Percentiles rank a stretch among this genome's conserved stretches.
Evolutionary conservation across 2,797 vertebrate species (phyloP).

Genomic region (Periophthalmus magnuspinnatus): DNA sequence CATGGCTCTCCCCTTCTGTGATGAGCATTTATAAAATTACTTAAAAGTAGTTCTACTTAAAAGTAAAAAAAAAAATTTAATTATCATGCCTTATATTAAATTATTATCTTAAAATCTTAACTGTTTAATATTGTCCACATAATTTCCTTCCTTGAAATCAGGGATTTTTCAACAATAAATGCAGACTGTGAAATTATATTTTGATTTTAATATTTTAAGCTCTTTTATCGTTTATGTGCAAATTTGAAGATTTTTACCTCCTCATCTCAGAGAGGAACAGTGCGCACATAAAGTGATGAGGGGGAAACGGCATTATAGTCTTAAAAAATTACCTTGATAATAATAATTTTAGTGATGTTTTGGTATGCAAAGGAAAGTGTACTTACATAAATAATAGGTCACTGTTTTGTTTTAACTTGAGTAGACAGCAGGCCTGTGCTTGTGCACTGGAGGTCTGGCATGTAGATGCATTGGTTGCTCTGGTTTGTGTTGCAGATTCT

Average conservation of each 20-base stretch:
- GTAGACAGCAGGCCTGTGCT: constrained; percentile 28
- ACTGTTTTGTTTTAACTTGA: constrained; percentile 15
- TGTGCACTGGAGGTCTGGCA: constrained; percentile 42
- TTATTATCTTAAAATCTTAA: not conserved
- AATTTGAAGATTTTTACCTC: not conserved
- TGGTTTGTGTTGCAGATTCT: constrained; percentile 98
- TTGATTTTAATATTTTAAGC: not conserved
- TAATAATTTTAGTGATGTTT: not conserved
- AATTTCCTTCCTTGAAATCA: not conserved
- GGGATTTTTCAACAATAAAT: not conserved
- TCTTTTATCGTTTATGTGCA: too few relatives aligned
- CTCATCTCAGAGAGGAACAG: not conserved
- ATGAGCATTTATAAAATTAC: constrained; percentile 20
- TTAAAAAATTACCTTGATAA: not conserved
- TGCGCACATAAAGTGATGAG: not conserved
- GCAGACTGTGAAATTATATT: not conserved
- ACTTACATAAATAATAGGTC: not conserved
- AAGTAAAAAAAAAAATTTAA: too few relatives aligned
- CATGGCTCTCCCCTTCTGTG: not conserved
- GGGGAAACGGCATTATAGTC: not conserved
- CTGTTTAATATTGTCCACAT: not conserved
- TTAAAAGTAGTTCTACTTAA: too few relatives aligned
- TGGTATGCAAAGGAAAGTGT: not conserved
- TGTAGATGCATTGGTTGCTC: constrained; percentile 80
- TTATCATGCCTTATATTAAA: not conserved